Conservation (phyloP, 64 coral and sea anemone genomes). For the Anthopleura sola region DNA sequence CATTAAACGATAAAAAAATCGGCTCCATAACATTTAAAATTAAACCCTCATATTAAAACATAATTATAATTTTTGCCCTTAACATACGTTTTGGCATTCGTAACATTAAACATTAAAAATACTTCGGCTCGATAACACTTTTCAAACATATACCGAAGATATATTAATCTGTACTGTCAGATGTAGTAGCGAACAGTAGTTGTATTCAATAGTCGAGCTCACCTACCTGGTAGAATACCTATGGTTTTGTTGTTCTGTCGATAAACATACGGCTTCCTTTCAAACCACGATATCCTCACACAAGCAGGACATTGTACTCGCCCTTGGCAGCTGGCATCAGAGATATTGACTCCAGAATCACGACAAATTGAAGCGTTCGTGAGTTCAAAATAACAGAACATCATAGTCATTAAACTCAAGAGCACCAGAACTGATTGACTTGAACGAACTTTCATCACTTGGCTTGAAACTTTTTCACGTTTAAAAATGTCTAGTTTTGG, state of each 20-base stretch:
- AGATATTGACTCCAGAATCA: not conserved
- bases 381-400: not conserved
- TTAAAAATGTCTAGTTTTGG: not conserved
- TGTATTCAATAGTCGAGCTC: not conserved
- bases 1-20: too few species aligned
- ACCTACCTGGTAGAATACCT: constrained; percentile 25
- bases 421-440: not conserved
- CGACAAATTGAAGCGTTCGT: not conserved
- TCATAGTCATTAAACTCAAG: not conserved
- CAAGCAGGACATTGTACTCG: not conserved
- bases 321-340: not conserved
- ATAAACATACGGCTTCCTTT: constrained; percentile 14
- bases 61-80: too few species aligned
- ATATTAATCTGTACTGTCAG: too few species aligned
- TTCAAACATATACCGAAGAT: too few species aligned
- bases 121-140: too few species aligned
- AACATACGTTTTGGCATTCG: too few species aligned
- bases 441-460: not conserved
- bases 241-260: not conserved
- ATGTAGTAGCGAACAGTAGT: too few species aligned
- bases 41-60: too few species aligned
- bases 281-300: constrained; percentile 5
- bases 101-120: too few species aligned
- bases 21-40: too few species aligned
- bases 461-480: not conserved